Conservation (phyloP, 2,113 vertebrate genomes). For the Capreolus pygargus region DNA sequence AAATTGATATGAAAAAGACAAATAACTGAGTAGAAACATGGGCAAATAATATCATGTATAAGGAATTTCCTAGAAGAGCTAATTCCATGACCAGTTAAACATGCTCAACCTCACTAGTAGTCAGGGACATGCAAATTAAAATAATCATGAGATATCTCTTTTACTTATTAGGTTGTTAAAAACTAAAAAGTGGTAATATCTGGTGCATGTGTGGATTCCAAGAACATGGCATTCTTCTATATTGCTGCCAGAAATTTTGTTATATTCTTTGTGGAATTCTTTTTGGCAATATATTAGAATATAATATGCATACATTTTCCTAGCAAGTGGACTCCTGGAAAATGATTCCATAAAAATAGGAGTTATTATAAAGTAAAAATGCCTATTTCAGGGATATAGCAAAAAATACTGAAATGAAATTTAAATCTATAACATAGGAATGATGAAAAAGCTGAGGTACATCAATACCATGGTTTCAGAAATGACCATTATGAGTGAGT, state of each 20-base stretch:
- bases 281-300: conserved; percentile 14
- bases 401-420: background rate
- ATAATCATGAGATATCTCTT: background rate
- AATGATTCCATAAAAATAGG: conserved; percentile 5
- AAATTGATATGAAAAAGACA: conserved; percentile 10
- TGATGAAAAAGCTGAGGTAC: background rate
- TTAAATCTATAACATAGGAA: background rate
- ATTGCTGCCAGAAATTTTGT: background rate
- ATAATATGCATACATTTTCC: conserved; percentile 4
- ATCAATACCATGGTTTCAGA: background rate
- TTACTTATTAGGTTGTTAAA: background rate
- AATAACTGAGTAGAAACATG: background rate
- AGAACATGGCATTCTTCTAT: background rate
- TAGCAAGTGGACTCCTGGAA: background rate
- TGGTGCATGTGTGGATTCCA: background rate
- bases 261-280: conserved; percentile 8
- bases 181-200: conserved; percentile 25
- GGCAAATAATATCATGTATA: background rate
- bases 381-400: background rate
- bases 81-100: background rate
- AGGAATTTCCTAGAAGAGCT: background rate
- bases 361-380: background rate
- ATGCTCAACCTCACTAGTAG: background rate
- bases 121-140: conserved; percentile 10
- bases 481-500: background rate